Conservation (phyloP, 2,888 invertebrate genomes). For the Halictus quadricinctus region DNA sequence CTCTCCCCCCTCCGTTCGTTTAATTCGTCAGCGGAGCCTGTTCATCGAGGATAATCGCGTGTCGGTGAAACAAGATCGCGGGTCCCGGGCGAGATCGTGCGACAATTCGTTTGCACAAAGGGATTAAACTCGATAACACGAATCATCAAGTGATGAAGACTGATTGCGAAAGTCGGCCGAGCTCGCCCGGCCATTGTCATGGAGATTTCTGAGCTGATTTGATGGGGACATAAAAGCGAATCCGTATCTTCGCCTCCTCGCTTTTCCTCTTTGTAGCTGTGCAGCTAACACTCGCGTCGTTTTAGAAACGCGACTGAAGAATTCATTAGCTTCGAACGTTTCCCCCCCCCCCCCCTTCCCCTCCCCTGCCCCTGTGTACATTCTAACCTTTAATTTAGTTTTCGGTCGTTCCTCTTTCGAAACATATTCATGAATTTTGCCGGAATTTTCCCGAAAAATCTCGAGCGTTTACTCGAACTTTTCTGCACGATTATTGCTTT, state of each 20-base stretch:
- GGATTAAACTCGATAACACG: constrained; percentile 36
- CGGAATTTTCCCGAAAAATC: no score
- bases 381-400: not conserved
- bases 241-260: not conserved
- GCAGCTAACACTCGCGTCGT: constrained; percentile 14
- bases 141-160: constrained; percentile 22
- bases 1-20: not conserved
- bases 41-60: constrained; percentile 23
- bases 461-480: no score
- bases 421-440: not conserved
- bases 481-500: no score
- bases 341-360: no score
- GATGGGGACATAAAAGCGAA: constrained; percentile 30
- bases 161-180: constrained; percentile 20
- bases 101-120: constrained; percentile 23
- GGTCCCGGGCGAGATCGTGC: constrained; percentile 4
- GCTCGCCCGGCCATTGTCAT: constrained; percentile 46
- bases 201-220: constrained; percentile 45
- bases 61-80: constrained; percentile 16
- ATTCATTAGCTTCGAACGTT: not conserved
- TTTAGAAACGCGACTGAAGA: constrained; percentile 7
- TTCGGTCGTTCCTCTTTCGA: not conserved
- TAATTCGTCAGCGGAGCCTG: not conserved
- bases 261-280: not conserved
- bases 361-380: not conserved